These are phyloP conservation scores for Papilio dardanus DNA, from an alignment of 1,140 invertebrate genomes.

Conservation along the genomic window DNA sequence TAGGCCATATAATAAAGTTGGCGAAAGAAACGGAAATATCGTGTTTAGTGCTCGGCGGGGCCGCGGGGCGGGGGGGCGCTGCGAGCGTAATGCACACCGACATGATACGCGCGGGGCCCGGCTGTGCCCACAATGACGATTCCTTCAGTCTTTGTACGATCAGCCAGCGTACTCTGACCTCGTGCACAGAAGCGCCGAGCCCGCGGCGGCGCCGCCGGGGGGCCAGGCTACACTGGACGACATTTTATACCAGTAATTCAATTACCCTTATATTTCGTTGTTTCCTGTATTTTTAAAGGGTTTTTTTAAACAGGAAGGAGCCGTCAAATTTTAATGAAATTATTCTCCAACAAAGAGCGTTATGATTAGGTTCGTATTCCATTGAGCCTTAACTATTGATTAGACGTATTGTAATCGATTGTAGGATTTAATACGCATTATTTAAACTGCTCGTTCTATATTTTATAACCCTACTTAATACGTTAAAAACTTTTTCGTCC, in stretches of 20 bases:
- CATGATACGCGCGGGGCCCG: constrained; percentile 70
- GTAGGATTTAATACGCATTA: constrained; percentile 20
- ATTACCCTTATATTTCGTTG: constrained; percentile 67
- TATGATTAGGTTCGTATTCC: constrained; percentile 61
- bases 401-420: constrained; percentile 41
- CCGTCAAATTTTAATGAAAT: constrained; percentile 79
- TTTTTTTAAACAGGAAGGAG: constrained; percentile 69
- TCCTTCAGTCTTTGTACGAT: constrained; percentile 49
- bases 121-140: constrained; percentile 54
- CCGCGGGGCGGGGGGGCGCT: constrained; percentile 45
- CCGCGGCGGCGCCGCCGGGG: constrained; percentile 29
- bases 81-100: constrained; percentile 63
- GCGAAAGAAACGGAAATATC: constrained; percentile 68
- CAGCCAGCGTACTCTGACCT: constrained; percentile 48
- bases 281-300: constrained; percentile 64
- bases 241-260: constrained; percentile 62
- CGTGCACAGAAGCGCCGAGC: constrained; percentile 11
- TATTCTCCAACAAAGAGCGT: constrained; percentile 65
- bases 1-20: constrained; percentile 39
- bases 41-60: constrained; percentile 67
- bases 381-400: constrained; percentile 54
- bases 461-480: background rate
- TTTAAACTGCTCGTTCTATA: background rate
- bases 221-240: constrained; percentile 47
- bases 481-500: background rate